These are phyloP conservation scores for Drosophila bifasciata DNA, from an alignment of 1,140 invertebrate genomes.

Conservation along the genomic window DNA sequence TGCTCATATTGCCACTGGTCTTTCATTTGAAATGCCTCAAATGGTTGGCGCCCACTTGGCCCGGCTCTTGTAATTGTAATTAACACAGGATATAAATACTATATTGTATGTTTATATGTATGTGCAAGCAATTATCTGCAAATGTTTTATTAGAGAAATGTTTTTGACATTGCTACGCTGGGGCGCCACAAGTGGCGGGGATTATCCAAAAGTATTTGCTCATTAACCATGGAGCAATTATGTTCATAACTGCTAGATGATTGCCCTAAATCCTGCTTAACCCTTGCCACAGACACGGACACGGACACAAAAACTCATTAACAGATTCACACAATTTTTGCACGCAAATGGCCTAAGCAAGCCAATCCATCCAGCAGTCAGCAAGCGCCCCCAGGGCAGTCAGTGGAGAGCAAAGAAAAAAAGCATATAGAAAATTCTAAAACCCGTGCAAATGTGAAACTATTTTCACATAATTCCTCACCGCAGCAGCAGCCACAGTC, in stretches of 20 bases:
- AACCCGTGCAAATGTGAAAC: constrained; percentile 64
- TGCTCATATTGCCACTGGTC: constrained; percentile 50
- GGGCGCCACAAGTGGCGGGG: constrained; percentile 35
- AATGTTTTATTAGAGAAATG: constrained; percentile 76
- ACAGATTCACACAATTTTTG: constrained; percentile 77
- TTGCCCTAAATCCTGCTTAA: constrained; percentile 37
- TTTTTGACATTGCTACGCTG: constrained; percentile 57
- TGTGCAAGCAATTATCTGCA: constrained; percentile 67
- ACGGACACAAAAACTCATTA: constrained; percentile 63
- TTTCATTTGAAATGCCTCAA: constrained; percentile 48
- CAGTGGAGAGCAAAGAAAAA: constrained; percentile 24
- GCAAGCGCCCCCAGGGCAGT: constrained; percentile 3
- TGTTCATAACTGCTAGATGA: constrained; percentile 40
- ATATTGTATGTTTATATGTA: constrained; percentile 12
- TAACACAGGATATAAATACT: constrained; percentile 57
- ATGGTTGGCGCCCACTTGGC: constrained; percentile 60
- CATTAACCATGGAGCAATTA: constrained; percentile 25
- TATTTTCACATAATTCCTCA: constrained; percentile 73
- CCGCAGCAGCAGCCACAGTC: constrained; percentile 21
- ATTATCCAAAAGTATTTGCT: constrained; percentile 25
- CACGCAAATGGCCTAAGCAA: constrained; percentile 64
- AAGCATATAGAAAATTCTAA: too few relatives aligned
- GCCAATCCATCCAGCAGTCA: background rate
- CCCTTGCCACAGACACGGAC: constrained; percentile 3
- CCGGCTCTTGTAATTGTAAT: constrained; percentile 62